Percentiles rank a stretch among this genome's conserved stretches.
These are phyloP conservation scores for Mycalesis mineus DNA, from an alignment of 2,888 invertebrate genomes.

Conservation along the genomic window DNA sequence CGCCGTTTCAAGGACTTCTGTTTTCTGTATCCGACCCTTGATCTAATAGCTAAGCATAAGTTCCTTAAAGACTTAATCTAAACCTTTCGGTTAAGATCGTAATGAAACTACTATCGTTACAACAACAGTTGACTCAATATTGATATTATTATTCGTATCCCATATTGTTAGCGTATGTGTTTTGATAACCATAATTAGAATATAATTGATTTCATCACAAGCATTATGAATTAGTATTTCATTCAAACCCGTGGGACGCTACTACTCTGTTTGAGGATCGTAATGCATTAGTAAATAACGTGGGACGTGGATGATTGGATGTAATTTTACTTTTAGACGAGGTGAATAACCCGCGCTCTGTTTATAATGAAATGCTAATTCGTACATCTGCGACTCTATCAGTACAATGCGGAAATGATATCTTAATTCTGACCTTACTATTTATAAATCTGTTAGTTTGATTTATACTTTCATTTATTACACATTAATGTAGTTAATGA, in stretches of 20 bases:
- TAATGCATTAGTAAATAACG: slow-evolving; percentile 64
- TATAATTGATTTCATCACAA: slow-evolving; percentile 14
- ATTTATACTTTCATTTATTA: too few relatives aligned
- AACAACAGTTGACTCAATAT: too few relatives aligned
- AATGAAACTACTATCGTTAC: too few relatives aligned
- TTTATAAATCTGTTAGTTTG: too few relatives aligned
- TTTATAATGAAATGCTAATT: slow-evolving; percentile 39
- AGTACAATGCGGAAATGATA: slow-evolving; percentile 22
- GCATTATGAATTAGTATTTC: slow-evolving; percentile 42
- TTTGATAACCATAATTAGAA: slow-evolving; percentile 7
- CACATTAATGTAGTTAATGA: too few relatives aligned
- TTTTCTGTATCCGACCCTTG: too few relatives aligned
- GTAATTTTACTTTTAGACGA: slow-evolving; percentile 66
- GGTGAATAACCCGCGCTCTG: slow-evolving; percentile 56
- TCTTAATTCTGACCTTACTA: slow-evolving; percentile 18
- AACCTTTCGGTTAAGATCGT: too few relatives aligned
- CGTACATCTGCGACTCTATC: slow-evolving; percentile 30
- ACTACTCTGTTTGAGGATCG: slow-evolving; percentile 50
- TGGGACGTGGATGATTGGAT: slow-evolving; percentile 65
- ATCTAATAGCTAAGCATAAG: too few relatives aligned
- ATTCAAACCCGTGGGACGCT: slow-evolving; percentile 42
- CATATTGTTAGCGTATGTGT: background rate
- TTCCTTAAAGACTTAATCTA: background rate
- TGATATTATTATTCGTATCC: too few relatives aligned
- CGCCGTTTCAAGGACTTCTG: too few relatives aligned